phyloP scores from a whole-genome alignment of 2,113 vertebrate species.

The Phyllostomus hastatus region DNA sequence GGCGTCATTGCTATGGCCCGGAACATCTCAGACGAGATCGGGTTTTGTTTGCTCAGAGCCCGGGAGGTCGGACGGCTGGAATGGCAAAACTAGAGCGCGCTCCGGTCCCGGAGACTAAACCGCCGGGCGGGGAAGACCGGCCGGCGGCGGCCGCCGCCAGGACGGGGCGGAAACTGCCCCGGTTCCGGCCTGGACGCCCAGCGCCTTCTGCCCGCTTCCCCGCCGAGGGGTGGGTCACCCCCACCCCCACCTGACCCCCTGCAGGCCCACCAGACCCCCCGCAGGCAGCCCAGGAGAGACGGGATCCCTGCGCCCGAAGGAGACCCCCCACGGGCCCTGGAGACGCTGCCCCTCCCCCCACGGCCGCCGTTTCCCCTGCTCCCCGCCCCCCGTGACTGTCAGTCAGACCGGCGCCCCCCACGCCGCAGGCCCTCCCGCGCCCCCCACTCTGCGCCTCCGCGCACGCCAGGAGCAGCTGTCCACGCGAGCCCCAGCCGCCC shows the following conservation, averaged over 20 bases:
- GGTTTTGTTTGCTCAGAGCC: slow-evolving; percentile 95
- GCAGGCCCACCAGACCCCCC: too few relatives aligned
- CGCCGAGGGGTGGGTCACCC: not conserved
- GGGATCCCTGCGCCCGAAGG: not conserved
- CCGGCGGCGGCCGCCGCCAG: not conserved
- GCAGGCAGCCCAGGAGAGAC: not conserved
- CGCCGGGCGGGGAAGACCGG: slow-evolving; percentile 80
- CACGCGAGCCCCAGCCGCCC: too few relatives aligned
- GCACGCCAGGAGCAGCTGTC: too few relatives aligned
- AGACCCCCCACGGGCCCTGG: not conserved
- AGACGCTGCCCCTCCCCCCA: not conserved
- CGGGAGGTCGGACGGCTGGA: slow-evolving; percentile 98
- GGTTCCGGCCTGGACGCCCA: too few relatives aligned
- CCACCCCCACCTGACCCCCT: too few relatives aligned
- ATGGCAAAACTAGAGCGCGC: slow-evolving; percentile 93
- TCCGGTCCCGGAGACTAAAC: slow-evolving; percentile 86
- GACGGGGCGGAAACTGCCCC: too few relatives aligned
- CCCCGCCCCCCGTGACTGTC: too few relatives aligned
- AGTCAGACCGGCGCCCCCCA: too few relatives aligned
- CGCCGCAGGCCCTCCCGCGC: too few relatives aligned
- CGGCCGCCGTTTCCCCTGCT: too few relatives aligned
- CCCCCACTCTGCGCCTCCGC: too few relatives aligned
- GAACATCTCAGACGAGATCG: slow-evolving; percentile 96
- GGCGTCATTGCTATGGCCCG: slow-evolving; percentile 98
- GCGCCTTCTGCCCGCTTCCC: too few relatives aligned